phyloP scores from a whole-genome alignment of 2,113 vertebrate genomes.

The Lipotes vexillifer region DNA sequence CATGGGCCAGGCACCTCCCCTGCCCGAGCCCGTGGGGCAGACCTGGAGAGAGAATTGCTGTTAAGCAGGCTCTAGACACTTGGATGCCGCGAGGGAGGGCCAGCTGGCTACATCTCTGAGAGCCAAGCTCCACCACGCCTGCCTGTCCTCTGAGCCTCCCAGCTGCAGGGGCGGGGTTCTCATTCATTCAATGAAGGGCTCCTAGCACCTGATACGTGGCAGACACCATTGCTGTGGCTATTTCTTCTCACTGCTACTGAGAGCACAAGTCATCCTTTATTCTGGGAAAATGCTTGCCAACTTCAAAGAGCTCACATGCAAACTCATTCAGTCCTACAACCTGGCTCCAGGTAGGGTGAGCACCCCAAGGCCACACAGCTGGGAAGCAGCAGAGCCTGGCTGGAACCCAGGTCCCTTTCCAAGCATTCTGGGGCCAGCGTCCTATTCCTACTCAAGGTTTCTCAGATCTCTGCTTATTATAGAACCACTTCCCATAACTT shows the following conservation, averaged over 20 bases:
- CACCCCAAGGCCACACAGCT: neutral
- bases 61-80: neutral
- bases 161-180: neutral
- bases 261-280: neutral
- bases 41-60: neutral
- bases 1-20: neutral
- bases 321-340: neutral
- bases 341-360: neutral
- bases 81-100: neutral
- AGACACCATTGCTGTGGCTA: neutral
- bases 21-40: accelerated
- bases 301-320: neutral
- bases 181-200: neutral
- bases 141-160: neutral
- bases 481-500: neutral
- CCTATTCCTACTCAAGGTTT: neutral
- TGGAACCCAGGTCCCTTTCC: neutral
- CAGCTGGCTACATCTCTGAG: neutral
- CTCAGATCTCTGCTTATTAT: neutral
- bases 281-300: neutral
- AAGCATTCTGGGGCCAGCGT: too few species aligned
- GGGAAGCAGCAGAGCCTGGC: neutral
- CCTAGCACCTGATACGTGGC: neutral
- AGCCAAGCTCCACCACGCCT: neutral
- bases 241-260: neutral